These are phyloP conservation scores for Furcifer pardalis DNA, from an alignment of 2,797 vertebrate species.

Conservation along the genomic window DNA sequence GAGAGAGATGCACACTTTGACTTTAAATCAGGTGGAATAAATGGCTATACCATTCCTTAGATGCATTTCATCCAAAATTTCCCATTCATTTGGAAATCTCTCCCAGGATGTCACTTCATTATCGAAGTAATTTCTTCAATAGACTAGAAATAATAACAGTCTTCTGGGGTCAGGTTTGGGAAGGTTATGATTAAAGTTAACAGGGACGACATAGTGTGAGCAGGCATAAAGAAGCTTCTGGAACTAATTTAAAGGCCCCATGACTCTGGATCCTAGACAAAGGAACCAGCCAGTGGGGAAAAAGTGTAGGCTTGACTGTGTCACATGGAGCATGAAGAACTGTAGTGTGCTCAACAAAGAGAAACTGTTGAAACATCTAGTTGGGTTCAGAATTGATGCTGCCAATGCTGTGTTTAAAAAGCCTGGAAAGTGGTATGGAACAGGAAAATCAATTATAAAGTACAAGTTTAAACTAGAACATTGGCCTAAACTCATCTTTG, in stretches of 20 bases:
- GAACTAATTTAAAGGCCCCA: conserved; percentile 28
- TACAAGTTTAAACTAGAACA: neutral
- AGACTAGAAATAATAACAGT: conserved; percentile 43
- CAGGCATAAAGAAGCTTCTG: conserved; percentile 49
- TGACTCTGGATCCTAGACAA: conserved; percentile 18
- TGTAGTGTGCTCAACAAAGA: neutral
- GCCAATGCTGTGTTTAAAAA: neutral
- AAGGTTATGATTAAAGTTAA: conserved; percentile 56
- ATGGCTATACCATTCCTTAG: conserved; percentile 31
- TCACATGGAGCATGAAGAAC: conserved; percentile 1
- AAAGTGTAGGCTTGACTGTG: neutral
- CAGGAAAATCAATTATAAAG: neutral
- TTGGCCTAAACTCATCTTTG: neutral
- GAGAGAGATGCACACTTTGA: neutral
- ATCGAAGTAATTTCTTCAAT: conserved; percentile 62
- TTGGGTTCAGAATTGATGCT: neutral
- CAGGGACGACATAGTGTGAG: conserved; percentile 33
- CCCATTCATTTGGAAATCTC: conserved; percentile 56
- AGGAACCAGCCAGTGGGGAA: conserved; percentile 5
- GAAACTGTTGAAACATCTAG: neutral
- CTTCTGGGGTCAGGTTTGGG: conserved; percentile 42
- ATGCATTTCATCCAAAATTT: conserved; percentile 50
- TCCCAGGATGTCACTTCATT: conserved; percentile 60
- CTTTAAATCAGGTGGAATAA: conserved; percentile 29
- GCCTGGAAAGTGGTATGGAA: neutral